A percentile compares a stretch with the other conserved stretches of the same genome.
These are phyloP conservation scores for Andrena fulva DNA, from an alignment of 2,888 invertebrate genomes.

Conservation along the genomic window DNA sequence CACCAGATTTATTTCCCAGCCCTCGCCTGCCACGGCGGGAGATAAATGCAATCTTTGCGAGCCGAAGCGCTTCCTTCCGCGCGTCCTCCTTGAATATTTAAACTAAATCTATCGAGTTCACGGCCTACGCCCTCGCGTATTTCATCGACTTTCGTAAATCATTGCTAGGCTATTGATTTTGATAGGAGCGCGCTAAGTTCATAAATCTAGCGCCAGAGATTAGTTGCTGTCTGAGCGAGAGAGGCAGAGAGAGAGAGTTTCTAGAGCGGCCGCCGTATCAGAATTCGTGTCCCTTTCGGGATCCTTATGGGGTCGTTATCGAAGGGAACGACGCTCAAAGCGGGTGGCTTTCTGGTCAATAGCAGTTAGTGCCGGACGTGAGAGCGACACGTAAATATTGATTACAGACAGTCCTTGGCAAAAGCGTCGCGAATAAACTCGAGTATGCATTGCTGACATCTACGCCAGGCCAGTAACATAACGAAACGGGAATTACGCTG, in stretches of 20 bases:
- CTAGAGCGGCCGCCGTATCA: conserved; percentile 25
- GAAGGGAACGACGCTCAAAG: conserved; percentile 48
- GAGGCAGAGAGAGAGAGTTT: background rate
- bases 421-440: conserved; percentile 45
- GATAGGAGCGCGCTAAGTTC: conserved; percentile 29
- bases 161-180: conserved; percentile 38
- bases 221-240: conserved; percentile 49
- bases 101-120: background rate
- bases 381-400: conserved; percentile 56
- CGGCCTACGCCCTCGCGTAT: background rate
- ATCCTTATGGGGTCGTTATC: conserved; percentile 64
- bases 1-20: conserved; percentile 24
- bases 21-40: background rate
- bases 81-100: background rate
- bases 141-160: conserved; percentile 34
- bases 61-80: background rate
- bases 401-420: conserved; percentile 61
- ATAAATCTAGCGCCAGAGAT: conserved; percentile 49
- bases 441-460: conserved; percentile 31
- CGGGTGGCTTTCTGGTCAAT: conserved; percentile 56
- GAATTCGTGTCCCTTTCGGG: conserved; percentile 62
- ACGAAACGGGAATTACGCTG: background rate
- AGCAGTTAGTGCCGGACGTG: conserved; percentile 57
- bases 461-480: background rate
- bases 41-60: conserved; percentile 2